phyloP scores from a whole-genome alignment of 2,797 vertebrate species.

The Xenopus petersii region DNA sequence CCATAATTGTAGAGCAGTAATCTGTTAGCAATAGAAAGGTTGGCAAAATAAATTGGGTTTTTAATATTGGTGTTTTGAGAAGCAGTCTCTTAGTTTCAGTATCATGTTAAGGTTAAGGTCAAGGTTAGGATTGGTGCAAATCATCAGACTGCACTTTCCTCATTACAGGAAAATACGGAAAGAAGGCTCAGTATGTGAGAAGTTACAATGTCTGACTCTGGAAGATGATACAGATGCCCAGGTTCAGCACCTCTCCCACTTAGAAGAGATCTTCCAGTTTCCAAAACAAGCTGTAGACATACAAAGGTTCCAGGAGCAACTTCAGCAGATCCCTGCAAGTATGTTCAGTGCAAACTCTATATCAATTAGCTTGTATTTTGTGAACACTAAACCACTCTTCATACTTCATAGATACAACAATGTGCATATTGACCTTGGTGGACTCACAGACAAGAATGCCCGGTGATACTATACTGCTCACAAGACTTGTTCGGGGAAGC shows the following conservation, averaged over 20 bases:
- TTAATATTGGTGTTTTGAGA: too few species aligned
- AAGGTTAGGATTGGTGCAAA: neutral
- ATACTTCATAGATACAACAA: slow-evolving; percentile 69
- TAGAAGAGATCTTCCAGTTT: slow-evolving; percentile 78
- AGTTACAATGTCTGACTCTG: slow-evolving; percentile 69
- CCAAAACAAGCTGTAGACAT: slow-evolving; percentile 56
- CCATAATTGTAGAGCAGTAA: too few species aligned
- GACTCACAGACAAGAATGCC: slow-evolving; percentile 65
- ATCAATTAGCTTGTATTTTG: neutral
- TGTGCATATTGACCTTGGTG: slow-evolving; percentile 78
- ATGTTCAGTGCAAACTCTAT: slow-evolving; percentile 18
- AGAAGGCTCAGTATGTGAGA: slow-evolving; percentile 58
- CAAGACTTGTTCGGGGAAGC: slow-evolving; percentile 72
- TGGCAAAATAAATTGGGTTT: too few species aligned
- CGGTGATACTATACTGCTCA: slow-evolving; percentile 75
- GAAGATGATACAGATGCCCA: slow-evolving; percentile 37
- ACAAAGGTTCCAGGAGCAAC: slow-evolving; percentile 63
- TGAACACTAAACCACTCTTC: neutral
- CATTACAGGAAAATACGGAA: slow-evolving; percentile 77
- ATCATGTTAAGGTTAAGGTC: neutral
- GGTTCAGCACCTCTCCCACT: slow-evolving; percentile 55
- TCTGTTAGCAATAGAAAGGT: too few species aligned
- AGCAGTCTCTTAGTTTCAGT: too few species aligned
- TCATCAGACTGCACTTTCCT: too few species aligned
- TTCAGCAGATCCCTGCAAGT: slow-evolving; percentile 68